These are phyloP conservation scores for Coracias cyanogaster DNA, from an alignment of 2,797 vertebrate species.

Conservation along the genomic window DNA sequence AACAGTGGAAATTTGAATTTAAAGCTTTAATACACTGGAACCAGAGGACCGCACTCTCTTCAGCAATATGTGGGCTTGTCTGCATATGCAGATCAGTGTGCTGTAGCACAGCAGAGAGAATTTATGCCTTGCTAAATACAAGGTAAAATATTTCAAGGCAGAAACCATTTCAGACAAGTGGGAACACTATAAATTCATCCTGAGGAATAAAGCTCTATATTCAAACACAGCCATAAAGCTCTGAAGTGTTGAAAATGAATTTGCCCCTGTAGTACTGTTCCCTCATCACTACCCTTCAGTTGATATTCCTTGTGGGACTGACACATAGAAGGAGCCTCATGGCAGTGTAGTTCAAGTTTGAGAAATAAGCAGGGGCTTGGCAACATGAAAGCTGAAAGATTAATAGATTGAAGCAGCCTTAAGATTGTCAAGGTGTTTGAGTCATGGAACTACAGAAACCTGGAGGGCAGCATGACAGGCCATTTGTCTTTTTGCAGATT, in stretches of 20 bases:
- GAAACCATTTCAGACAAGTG: not conserved
- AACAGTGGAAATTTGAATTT: not conserved
- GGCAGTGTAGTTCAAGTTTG: not conserved
- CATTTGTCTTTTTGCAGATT: not conserved
- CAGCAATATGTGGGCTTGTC: not conserved
- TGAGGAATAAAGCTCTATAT: not conserved
- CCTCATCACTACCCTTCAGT: not conserved
- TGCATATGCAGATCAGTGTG: not conserved
- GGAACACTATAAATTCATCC: not conserved
- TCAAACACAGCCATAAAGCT: not conserved
- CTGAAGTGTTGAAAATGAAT: not conserved
- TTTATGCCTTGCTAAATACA: not conserved
- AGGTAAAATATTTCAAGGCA: slow-evolving; percentile 5
- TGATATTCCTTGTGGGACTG: not conserved
- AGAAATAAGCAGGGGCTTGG: not conserved
- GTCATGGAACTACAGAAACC: not conserved
- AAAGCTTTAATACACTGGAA: not conserved
- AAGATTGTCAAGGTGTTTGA: not conserved
- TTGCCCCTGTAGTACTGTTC: not conserved
- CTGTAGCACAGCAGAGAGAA: not conserved
- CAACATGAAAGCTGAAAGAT: not conserved
- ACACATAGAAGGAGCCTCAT: not conserved
- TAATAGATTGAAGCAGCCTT: not conserved
- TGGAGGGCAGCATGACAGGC: not conserved
- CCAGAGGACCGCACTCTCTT: not conserved